Conservation (phyloP, 2,888 invertebrate species). For the Andrena chrysosceles region DNA sequence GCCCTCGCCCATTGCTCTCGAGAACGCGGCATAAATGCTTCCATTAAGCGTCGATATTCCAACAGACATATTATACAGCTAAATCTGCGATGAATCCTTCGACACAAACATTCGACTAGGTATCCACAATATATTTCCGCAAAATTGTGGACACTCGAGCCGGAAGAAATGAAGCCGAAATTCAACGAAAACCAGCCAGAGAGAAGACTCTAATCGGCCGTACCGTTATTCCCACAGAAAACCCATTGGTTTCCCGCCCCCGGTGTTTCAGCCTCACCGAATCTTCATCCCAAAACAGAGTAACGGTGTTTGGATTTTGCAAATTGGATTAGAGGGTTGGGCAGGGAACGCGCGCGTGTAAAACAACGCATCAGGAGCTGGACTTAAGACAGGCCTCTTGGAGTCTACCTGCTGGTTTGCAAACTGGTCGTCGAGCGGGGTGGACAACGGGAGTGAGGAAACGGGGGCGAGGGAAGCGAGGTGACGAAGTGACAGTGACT, state of each 20-base stretch:
- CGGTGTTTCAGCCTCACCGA: not conserved
- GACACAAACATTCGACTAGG: conserved; percentile 2
- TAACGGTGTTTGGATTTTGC: conserved; percentile 74
- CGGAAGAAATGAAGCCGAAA: not conserved
- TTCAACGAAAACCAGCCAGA: not conserved
- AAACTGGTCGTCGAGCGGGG: conserved; percentile 25
- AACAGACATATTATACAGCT: conserved; percentile 42
- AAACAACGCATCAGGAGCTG: conserved; percentile 72
- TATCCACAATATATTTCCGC: not conserved
- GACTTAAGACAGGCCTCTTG: conserved; percentile 44
- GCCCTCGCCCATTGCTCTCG: conserved; percentile 46
- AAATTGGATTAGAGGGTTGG: conserved; percentile 79
- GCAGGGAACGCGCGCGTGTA: conserved; percentile 70
- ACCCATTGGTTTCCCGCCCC: conserved; percentile 23
- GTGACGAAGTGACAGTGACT: conserved; percentile 57
- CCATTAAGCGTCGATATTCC: conserved; percentile 44
- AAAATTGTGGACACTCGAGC: not conserved
- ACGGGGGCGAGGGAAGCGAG: conserved; percentile 37
- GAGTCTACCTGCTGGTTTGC: conserved; percentile 49
- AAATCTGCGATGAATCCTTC: conserved; percentile 29
- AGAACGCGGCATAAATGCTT: conserved; percentile 14
- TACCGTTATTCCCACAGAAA: conserved; percentile 42
- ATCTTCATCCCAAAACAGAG: conserved; percentile 64
- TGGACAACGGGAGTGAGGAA: conserved; percentile 11
- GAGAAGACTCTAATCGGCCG: conserved; percentile 23